Conservation (phyloP, 2,113 vertebrate genomes). For the Corythaixoides concolor region DNA sequence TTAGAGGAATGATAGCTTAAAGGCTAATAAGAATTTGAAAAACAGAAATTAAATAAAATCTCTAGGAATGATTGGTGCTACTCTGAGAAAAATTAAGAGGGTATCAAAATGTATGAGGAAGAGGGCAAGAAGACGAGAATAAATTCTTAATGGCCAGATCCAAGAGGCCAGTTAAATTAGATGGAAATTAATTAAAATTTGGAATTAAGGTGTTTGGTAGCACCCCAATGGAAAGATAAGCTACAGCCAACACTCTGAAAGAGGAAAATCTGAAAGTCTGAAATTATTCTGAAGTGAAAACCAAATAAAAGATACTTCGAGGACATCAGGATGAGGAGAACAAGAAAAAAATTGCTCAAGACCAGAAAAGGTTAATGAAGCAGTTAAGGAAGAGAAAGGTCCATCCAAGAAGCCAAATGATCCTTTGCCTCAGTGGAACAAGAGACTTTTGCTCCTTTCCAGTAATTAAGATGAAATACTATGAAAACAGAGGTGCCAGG, state of each 20-base stretch:
- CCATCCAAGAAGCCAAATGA: background rate
- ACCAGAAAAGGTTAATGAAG: background rate
- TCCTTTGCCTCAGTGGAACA: background rate
- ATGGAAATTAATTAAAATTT: background rate
- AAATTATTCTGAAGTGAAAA: background rate
- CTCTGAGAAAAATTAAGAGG: background rate
- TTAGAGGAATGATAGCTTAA: background rate
- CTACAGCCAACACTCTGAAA: background rate
- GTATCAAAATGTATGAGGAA: background rate
- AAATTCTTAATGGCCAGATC: background rate
- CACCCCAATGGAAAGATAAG: background rate
- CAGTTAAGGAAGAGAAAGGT: background rate
- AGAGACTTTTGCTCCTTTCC: background rate
- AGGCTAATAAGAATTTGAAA: background rate
- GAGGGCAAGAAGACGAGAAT: background rate
- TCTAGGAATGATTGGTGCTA: background rate
- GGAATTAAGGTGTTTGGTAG: background rate
- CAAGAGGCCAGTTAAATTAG: background rate
- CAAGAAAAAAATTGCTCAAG: background rate
- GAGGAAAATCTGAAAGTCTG: background rate
- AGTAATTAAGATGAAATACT: background rate
- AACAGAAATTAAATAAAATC: background rate
- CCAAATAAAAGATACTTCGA: background rate
- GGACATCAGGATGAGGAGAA: background rate
- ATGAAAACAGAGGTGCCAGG: background rate